Conservation (phyloP, 2,888 invertebrate species). For the Andrena camellia region DNA sequence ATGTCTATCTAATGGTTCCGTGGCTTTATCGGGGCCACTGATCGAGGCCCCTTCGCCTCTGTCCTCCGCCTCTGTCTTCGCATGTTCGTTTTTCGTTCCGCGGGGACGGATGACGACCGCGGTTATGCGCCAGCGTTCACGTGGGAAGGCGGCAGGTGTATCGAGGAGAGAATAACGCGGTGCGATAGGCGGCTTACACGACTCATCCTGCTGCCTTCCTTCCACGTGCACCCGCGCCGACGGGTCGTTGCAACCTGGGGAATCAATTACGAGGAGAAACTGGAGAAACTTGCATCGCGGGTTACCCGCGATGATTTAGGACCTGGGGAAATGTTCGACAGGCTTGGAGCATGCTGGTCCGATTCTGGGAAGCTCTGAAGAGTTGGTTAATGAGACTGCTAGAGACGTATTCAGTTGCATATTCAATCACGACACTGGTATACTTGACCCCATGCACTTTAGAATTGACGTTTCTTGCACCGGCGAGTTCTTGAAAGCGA, state of each 20-base stretch:
- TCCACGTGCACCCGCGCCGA: conserved; percentile 13
- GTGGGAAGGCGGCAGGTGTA: conserved; percentile 73
- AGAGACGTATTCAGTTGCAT: too few relatives aligned
- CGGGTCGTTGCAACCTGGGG: conserved; percentile 26
- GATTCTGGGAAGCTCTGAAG: not conserved
- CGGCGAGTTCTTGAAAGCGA: too few relatives aligned
- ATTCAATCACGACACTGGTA: too few relatives aligned
- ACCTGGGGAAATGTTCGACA: not conserved
- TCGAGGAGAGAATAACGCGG: conserved; percentile 59
- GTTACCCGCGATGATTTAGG: conserved; percentile 20
- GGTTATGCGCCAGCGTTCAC: conserved; percentile 39
- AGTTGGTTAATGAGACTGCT: too few relatives aligned
- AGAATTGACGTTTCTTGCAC: too few relatives aligned
- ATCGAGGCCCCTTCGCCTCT: conserved; percentile 47
- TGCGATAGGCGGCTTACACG: conserved; percentile 45
- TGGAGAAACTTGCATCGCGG: conserved; percentile 23
- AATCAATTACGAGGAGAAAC: conserved; percentile 43
- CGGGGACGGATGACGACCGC: conserved; percentile 51
- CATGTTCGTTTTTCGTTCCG: conserved; percentile 41
- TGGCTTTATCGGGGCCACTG: conserved; percentile 61
- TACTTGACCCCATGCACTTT: too few relatives aligned
- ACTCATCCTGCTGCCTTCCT: conserved; percentile 48
- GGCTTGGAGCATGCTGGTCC: not conserved
- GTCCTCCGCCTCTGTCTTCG: not conserved
- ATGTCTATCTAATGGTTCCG: conserved; percentile 69